phyloP scores from a whole-genome alignment of 2,113 vertebrate genomes.

The Donacobius atricapilla region DNA sequence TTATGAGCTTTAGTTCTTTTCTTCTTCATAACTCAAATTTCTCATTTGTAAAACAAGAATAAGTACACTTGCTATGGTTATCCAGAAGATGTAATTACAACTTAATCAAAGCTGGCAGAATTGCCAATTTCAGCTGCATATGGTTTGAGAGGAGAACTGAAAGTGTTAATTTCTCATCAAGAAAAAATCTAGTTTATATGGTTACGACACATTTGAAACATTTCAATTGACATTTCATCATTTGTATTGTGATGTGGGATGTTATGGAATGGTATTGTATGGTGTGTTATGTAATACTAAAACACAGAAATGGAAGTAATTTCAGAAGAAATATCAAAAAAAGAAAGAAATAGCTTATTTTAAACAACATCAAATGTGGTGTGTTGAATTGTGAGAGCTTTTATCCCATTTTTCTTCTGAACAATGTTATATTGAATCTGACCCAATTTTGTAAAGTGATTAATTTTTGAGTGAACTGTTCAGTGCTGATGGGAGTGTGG shows the following conservation, averaged over 20 bases:
- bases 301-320: slow-evolving; percentile 26
- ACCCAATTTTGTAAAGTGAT: neutral
- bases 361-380: neutral
- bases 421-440: neutral
- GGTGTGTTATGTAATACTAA: slow-evolving; percentile 7
- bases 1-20: neutral
- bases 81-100: slow-evolving; percentile 26
- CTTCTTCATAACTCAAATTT: neutral
- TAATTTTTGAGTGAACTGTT: neutral
- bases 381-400: neutral
- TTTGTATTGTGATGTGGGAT: neutral
- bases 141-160: neutral
- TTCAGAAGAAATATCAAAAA: slow-evolving; percentile 19
- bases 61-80: neutral
- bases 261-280: neutral
- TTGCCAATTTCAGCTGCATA: slow-evolving; percentile 21
- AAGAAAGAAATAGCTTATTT: slow-evolving; percentile 3
- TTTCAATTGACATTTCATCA: slow-evolving; percentile 39
- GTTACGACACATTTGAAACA: neutral
- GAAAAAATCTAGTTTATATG: neutral
- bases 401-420: slow-evolving; percentile 15
- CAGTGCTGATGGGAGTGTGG: neutral
- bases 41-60: neutral
- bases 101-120: slow-evolving; percentile 35
- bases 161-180: slow-evolving; percentile 48